These are phyloP conservation scores for Oreochromis grahami DNA, from an alignment of 2,797 vertebrate species.

Conservation along the genomic window DNA sequence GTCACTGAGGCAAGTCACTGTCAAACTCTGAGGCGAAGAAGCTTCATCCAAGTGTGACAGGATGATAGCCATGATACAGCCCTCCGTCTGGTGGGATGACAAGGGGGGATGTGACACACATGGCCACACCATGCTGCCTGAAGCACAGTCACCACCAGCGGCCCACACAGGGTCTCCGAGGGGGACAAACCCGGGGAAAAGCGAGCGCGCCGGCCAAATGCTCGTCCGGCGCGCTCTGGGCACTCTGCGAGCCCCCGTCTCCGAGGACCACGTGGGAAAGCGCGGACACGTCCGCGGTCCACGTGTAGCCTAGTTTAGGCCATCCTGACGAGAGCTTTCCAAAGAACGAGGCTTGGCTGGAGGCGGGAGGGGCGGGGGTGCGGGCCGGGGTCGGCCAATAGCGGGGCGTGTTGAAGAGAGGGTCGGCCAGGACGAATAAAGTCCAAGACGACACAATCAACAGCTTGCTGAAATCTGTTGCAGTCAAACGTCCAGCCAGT, in stretches of 20 bases:
- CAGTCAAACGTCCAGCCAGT: constrained; percentile 63
- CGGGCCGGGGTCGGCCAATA: constrained; percentile 74
- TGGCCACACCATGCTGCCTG: constrained; percentile 68
- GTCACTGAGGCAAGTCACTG: constrained; percentile 68
- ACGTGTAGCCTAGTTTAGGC: constrained; percentile 43
- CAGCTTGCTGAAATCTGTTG: constrained; percentile 79
- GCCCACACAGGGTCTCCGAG: constrained; percentile 64
- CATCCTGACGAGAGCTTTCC: constrained; percentile 53
- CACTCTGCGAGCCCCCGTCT: constrained; percentile 14
- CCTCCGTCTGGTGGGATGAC: constrained; percentile 72
- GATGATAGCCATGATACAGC: constrained; percentile 72
- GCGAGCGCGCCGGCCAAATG: constrained; percentile 39
- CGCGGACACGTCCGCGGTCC: constrained; percentile 8
- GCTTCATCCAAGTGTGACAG: constrained; percentile 72
- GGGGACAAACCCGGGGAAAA: constrained; percentile 59
- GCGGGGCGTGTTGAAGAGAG: constrained; percentile 46
- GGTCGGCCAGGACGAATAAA: constrained; percentile 64
- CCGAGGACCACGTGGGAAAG: constrained; percentile 34
- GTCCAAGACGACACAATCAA: constrained; percentile 69
- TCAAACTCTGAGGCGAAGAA: constrained; percentile 62
- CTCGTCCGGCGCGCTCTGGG: constrained; percentile 40
- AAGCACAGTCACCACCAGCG: constrained; percentile 60
- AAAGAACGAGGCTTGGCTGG: constrained; percentile 57
- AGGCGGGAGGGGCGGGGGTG: constrained; percentile 22
- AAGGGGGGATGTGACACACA: constrained; percentile 69